Evolutionary conservation across 23 tunicate species (phyloP), one percentile per base, ranked within the genome.

Genomic region (Trididemnum miniatum): DNA sequence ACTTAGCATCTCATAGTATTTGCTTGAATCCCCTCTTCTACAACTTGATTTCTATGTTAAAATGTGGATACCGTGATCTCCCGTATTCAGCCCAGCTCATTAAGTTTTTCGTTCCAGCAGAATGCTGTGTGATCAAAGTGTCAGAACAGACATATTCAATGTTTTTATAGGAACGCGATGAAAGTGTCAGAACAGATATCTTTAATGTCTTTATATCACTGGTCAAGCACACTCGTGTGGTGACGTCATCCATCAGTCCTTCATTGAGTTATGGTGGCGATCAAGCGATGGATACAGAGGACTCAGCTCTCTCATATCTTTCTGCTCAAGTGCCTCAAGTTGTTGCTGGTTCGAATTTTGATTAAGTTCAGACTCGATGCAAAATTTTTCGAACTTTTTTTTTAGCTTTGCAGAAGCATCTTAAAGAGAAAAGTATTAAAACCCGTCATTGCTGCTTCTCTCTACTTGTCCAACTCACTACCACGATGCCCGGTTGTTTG

Each of bases 111-210:
- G n/a, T n/a, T n/a, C n/a, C n/a, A n/a, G n/a, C n/a, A n/a, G n/a
- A n/a, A n/a, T n/a, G n/a, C n/a, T n/a, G 78, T 72, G 99, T 25
- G 99, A 95, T 50, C 96, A 95, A 39, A 89, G 87, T 76, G 99
- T 95, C 0, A 71, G 66, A 27, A 75, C 80, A 1, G 99, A 95
- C 51, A 80, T 95, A 20, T 87, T 95, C 83, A 76, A 73, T 30
- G 92, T 96, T 22, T 91, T 92, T 76, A 95, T 67, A 90, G 92
- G 99, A 95, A 79, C 79, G 99, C 25, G 99, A 95, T 50, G 99
- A 95, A 39, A 89, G 87, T 76, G 99, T 95, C 0, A 71, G 66
- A 27, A 75, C 80, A 1, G 99, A 95, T 35, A 80, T 95, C 23
- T 87, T 95, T 80, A 76, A 73, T 30, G 92, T 96, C 30, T 91